Evolutionary conservation across 2,888 invertebrate species (phyloP), one percentile per base, ranked within the genome.

Genomic region (Acheta domesticus): DNA sequence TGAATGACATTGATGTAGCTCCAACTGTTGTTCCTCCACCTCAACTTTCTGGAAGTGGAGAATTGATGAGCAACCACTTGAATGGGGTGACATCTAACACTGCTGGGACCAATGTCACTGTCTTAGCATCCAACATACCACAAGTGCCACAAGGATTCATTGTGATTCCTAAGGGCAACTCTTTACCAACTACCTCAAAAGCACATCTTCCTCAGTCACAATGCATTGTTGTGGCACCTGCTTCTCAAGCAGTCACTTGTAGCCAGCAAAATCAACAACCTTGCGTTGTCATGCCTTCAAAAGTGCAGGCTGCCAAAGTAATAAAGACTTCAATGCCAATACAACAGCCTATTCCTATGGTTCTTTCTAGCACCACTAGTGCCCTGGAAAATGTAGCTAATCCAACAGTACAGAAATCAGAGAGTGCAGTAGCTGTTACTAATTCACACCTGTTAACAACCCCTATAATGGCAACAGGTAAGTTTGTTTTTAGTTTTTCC

Each of bases 391-490:
- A 5, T 36, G 36, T 62, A 50, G 48, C 62, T 62, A 48, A 62
- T 48, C 23, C 0, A 19, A 21, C n/a, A 20, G n/a, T 20, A 36
- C 36, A 49, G 48, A 79, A 79, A 50, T 21, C 14, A 62, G 62
- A 50, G 1, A 79, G 12, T 76, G 12, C 49, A 14, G n/a, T 77
- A 12, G 77, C 76, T 36, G 78, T 79, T 19, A 77, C 79, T 12
- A 80, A 78, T 23, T 80, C 80, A 16, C 73, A 78, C 36, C 75
- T 80, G 12, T 76, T 81, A 16, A 75, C 80, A 16, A 77, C 80
- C 14, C 81, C 81, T 12, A 78, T 81, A 11, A 77, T 79, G 77
- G 80, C 80, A 49, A 62, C 78, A n/a, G 73, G 62, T 62, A 62
- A 62, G n/a, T n/a, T 62, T 12, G n/a, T 62, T 62, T 62, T 62